Base-by-base conservation (phyloP, 2,797 vertebrate genomes). In the Acanthiza pusilla region DNA sequence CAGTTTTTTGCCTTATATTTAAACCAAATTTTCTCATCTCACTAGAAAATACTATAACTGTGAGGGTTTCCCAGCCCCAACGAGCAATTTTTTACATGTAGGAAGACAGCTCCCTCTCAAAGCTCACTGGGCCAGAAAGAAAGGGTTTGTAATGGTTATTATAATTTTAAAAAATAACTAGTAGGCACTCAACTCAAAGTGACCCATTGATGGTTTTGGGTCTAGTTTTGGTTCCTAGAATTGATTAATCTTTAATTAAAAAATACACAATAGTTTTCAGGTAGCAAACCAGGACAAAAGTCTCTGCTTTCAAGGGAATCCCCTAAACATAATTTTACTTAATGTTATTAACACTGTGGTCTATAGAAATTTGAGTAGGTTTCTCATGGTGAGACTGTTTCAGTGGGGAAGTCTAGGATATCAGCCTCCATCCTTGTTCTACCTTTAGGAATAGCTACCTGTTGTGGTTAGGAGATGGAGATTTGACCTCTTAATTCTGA, bases 171-270 rank as follows among this genome's bases (percentile, higher is more conserved):
- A 54, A 54, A 32, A 57, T 67, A 19, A 48, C 30, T 12, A 42
- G 17, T 27, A 45, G 20, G 7, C 10, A n/a, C 38, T 83, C 61
- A 89, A 32, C 11, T 77, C 27, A 81, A 88, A 94, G 16, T 21
- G 3, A 36, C 4, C 2, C 7, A 7, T n/a, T 3, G 0, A 25
- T 58, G 20, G 11, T 21, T 88, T 57, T 19, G 26, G 3, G 16
- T 73, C 25, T 51, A 51, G 10, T 29, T 85, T 36, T 54, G 70
- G 1, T 55, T 89, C 27, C 54, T 82, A 50, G 5, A 81, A 62
- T 18, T 38, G 2, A 21, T 78, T 66, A 47, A 16, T 50, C 20
- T 70, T 92, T 91, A 72, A 43, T 50, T 72, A 19, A 36, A 61
- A 86, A 74, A 58, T 32, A 32, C 8, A 30, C 3, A 71, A 36